Evolutionary conservation across 2,888 invertebrate genomes (phyloP), one percentile per base, ranked within the genome.

Genomic region (Lasioglossum oenotherae): DNA sequence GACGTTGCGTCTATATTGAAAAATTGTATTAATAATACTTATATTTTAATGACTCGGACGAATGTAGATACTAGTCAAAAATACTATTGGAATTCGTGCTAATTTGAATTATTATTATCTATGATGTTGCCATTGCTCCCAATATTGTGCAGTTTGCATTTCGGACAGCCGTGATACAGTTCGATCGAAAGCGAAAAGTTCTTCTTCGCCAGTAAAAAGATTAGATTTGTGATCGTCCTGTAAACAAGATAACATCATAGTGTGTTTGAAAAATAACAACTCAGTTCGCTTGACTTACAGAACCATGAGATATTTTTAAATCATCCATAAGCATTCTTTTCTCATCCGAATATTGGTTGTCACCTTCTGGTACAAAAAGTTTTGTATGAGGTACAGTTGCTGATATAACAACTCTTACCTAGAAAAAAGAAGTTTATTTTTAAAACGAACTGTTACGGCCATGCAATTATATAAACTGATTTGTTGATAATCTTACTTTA

Each of bases 171-270:
- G 96, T 0, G 99, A 99, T 44, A 99, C 95, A 38, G 99, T 99
- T 81, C 99, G 96, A 92, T 99, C 99, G 94, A 98, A 99, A 0
- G 99, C 99, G 95, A 99, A 99, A 92, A 99, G 96, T 96, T 99
- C 99, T 95, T 99, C 99, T 95, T 99, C 98, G 0, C 99, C 99
- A 0, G 99, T 99, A 93, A 99, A 99, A 91, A 99, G 97, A 93
- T 98, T 99, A 5, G 99, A 98, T 88, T 97, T 96, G 35, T 98
- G 97, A 92, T 97, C 96, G 80, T 97, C 97, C 98, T 98, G 92
- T 41, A 83, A 79, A 77, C 85, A 80, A 77, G 35, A 69, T 69
- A 10, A 69, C 74, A 80, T 64, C 73, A 49, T 74, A 53, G 44
- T 67, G 69, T 19, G 31, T 78, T 41, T 35, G 31, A 74, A 23